These are phyloP conservation scores for Brachionichthys hirsutus DNA, from an alignment of 2,113 vertebrate species.

Conservation along the genomic window DNA sequence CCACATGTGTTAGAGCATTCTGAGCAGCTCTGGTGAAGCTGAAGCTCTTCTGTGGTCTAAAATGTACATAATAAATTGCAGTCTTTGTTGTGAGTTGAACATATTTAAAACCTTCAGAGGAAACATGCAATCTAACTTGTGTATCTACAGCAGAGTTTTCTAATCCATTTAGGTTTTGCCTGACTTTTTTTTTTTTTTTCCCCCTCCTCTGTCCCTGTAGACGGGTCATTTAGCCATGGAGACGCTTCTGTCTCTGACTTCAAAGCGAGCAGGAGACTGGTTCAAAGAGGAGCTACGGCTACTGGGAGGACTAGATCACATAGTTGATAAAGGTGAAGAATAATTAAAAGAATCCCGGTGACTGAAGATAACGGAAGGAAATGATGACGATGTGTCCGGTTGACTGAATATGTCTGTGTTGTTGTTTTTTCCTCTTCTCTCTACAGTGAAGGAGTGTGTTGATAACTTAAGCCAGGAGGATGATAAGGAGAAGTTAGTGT, in stretches of 20 bases:
- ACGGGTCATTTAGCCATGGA: conserved; percentile 98
- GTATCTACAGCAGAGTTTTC: too few species aligned
- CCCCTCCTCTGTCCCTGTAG: conserved; percentile 66
- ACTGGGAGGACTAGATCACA: conserved; percentile 96
- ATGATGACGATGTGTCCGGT: accelerated
- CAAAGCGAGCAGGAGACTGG: conserved; percentile 97
- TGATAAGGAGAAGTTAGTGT: conserved; percentile 92
- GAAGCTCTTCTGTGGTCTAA: neutral
- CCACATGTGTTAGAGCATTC: conserved; percentile 17
- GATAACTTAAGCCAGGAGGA: conserved; percentile 89
- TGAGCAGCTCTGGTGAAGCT: neutral
- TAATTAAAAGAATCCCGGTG: neutral
- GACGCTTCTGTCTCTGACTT: conserved; percentile 93
- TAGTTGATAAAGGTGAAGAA: conserved; percentile 95
- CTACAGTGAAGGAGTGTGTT: conserved; percentile 94
- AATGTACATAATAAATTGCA: conserved; percentile 1
- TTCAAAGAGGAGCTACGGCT: conserved; percentile 98
- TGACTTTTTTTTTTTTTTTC: neutral
- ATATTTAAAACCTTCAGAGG: neutral
- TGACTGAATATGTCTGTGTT: neutral
- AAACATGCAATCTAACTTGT: neutral
- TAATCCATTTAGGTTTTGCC: neutral
- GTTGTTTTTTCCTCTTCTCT: neutral
- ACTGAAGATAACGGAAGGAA: too few species aligned
- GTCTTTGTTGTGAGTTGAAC: neutral